Evolutionary conservation across 2,113 vertebrate species (phyloP), one percentile per base, ranked within the genome.

Genomic region (Brachypodius melanocephalos): DNA sequence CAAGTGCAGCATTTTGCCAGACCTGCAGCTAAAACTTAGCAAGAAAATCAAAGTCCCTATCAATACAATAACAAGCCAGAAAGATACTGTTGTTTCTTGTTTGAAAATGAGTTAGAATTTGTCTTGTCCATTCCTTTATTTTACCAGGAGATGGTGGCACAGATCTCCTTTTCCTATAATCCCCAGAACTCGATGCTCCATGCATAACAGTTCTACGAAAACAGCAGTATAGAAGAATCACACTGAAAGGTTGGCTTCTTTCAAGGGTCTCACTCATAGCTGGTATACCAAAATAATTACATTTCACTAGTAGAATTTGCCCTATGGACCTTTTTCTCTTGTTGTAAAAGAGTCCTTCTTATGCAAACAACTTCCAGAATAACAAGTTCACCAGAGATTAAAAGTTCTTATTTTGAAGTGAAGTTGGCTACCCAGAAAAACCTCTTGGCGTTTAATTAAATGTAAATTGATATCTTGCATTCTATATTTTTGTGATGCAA

Each of bases 71-170:
- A 13, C 18, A 83, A 80, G 5, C 10, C 36, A 75, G 59, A 86
- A 88, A 72, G 4, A 8, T 40, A 16, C 4, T 73, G 6, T 18
- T 73, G 15, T 26, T 66, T 79, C 29, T 42, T 15, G 8, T 38
- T 95, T 86, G 68, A 67, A 89, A 77, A 89, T 13, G 7, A 84
- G 25, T 48, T 31, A 57, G 19, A 73, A 74, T 46, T 69, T 91
- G 14, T 43, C 43, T 32, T 17, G 80, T 85, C 51, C 18, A 81
- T 96, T 96, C 43, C 84, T 95, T 89, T 51, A 63, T 84, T 91
- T 94, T 94, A 73, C 91, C 95, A 96, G 93, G 63, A 95, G 89
- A 89, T 96, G 93, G 93, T 95, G 96, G 77, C 95, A 93, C 91
- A 89, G 89, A 43, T 43, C 80, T 71, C 80, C 48, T 91, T 92